A percentile compares a stretch with the other conserved stretches of the same genome.
Conservation (phyloP, 1,140 invertebrate genomes). For the Trigoniulus corallinus region DNA sequence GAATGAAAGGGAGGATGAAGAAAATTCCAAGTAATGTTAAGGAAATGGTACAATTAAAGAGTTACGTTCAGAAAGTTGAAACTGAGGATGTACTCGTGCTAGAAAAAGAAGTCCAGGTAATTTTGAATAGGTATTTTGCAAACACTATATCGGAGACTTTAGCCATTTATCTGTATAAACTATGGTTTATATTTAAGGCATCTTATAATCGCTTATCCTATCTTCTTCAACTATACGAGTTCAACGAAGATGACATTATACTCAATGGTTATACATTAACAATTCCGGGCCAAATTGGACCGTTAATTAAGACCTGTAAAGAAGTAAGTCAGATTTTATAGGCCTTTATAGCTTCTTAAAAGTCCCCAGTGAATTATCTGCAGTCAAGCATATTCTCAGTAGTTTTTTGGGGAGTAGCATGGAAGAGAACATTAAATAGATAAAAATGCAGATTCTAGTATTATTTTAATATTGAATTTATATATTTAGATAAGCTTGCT, state of each 20-base stretch:
- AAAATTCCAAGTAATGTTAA: constrained; percentile 24
- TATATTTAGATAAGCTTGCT: too few species aligned
- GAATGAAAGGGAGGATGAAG: background rate
- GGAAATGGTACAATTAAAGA: constrained; percentile 24
- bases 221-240: constrained; percentile 22
- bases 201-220: constrained; percentile 23
- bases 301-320: constrained; percentile 27
- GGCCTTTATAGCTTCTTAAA: too few species aligned
- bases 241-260: constrained; percentile 22
- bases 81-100: constrained; percentile 22
- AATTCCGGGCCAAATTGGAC: constrained; percentile 26
- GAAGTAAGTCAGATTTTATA: constrained; percentile 18
- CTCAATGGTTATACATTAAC: constrained; percentile 25
- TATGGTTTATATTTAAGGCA: constrained; percentile 14
- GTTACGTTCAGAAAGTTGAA: constrained; percentile 23
- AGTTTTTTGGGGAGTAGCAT: too few species aligned
- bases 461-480: too few species aligned
- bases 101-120: constrained; percentile 20
- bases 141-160: too few species aligned
- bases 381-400: too few species aligned
- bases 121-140: too few species aligned
- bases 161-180: too few species aligned
- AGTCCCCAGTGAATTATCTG: too few species aligned
- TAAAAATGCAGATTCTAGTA: background rate
- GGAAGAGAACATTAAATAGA: constrained; percentile 5